Evolutionary conservation across 2,888 invertebrate species (phyloP).

Genomic region (Dasysyrphus tricinctus): DNA sequence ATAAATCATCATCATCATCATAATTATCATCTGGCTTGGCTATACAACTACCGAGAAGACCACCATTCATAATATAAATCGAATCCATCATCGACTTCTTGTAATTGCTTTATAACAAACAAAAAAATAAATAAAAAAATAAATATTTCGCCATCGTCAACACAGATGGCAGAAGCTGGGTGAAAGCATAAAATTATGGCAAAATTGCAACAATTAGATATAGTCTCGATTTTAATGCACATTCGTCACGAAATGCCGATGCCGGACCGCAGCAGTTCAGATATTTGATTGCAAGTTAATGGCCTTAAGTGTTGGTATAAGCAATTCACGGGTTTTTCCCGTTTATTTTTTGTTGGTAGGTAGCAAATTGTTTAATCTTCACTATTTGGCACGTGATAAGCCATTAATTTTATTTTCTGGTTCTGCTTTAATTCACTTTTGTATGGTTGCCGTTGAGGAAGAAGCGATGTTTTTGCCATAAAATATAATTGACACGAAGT

Average conservation of each 20-base stretch:
- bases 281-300: slow-evolving; percentile 45
- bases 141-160: slow-evolving; percentile 20
- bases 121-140: slow-evolving; percentile 13
- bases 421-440: slow-evolving; percentile 1
- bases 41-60: background rate
- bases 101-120: slow-evolving; percentile 50
- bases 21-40: background rate
- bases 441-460: slow-evolving; percentile 1
- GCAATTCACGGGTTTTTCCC: slow-evolving; percentile 14
- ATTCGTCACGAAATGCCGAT: slow-evolving; percentile 56
- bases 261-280: slow-evolving; percentile 3
- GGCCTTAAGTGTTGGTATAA: slow-evolving; percentile 48
- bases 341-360: slow-evolving; percentile 19
- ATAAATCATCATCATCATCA: slow-evolving; percentile 56
- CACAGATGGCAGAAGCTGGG: slow-evolving; percentile 55
- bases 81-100: slow-evolving; percentile 53
- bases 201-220: slow-evolving; percentile 67
- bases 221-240: slow-evolving; percentile 61
- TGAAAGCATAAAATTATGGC: slow-evolving; percentile 68
- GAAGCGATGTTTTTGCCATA: background rate
- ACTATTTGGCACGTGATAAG: slow-evolving; percentile 65
- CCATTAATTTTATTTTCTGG: slow-evolving; percentile 39
- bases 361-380: slow-evolving; percentile 51
- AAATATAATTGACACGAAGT: background rate
- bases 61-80: slow-evolving; percentile 44